Base-by-base conservation (phyloP, 1,140 invertebrate genomes). In the Anagrus nilaparvatae region DNA sequence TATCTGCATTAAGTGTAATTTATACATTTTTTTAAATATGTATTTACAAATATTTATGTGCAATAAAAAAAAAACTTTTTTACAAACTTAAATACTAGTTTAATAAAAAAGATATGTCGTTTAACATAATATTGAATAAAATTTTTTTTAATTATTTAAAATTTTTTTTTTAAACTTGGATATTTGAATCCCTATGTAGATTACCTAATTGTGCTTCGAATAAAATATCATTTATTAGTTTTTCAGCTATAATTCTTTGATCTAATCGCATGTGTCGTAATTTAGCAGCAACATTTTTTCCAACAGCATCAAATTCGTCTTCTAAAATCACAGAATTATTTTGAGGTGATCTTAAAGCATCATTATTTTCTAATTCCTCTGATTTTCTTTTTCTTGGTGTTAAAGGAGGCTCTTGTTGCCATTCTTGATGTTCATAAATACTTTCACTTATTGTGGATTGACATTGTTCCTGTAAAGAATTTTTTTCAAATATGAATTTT, bases 171-270 rank as follows among this genome's bases (percentile, higher is more conserved):
- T 42, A 66, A 40, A 66, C 60, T 20, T 67, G 62, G 32, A 68
- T 59, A 44, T 49, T 66, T 7, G 63, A 67, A 40, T 64, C 58
- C 56, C 61, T 60, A 32, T 63, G 63, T 48, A 68, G 60, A 44
- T 63, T 68, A 31, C 65, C 62, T 9, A 68, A 52, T 44, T 68
- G 65, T 35, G 62, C 65, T 44, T 68, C 64, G 41, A 67, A 69
- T 14, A 69, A 47, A 44, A 69, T 63, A 44, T 69, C 62, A 47
- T 65, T 68, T n/a, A 68, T 35, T 27, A 68, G 44, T 51, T 69
- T 69, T 32, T 69, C 64, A 16, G 64, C 64, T 36, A 69, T 60
- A 48, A 69, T 69, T 55, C 64, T 61, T 51, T 69, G 65, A 39
- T 67, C 64, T 20, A 64, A n/a, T 41, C 60, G 48, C 64, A 68